Base-by-base conservation (phyloP, 2,797 vertebrate genomes). In the Notolabrus celidotus region DNA sequence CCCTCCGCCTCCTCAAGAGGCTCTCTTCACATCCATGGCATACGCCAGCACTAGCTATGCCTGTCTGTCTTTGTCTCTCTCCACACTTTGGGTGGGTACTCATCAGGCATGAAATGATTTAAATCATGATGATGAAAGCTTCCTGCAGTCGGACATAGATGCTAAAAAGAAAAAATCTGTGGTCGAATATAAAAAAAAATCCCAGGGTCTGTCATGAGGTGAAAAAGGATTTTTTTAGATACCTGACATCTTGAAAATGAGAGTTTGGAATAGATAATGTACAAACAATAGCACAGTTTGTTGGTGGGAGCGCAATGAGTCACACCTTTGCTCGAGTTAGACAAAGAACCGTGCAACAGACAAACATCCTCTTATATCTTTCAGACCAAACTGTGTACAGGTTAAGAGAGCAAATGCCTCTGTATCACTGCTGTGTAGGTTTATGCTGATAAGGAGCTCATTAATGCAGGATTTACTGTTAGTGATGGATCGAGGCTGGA, bases 11-110 rank as follows among this genome's bases (percentile, higher is more conserved):
- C 89, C 88, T 89, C 88, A 86, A 51, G 87, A 92, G 89, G 85
- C 87, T 89, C 90, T 89, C 86, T 91, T 90, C 83, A 84, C 87
- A 88, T 88, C 86, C 82, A 77, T 87, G 87, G 84, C 88, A 77
- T 86, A 89, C 68, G 78, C 84, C 88, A 82, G 84, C 86, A 77
- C 80, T 71, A 70, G 86, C 86, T 74, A 38, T 73, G 89, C 73
- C 69, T 86, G 89, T 83, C 82, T 89, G 71, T 86, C 79, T 89
- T 77, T 84, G 73, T 87, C 75, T 88, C 83, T 62, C 47, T 73
- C 51, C 65, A 64, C 71, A 79, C 82, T 88, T 79, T 74, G 49
- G 79, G 68, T 78, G 79, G 79, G 74, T 60, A 66, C 71, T 82
- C 60, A 67, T 85, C 72, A 77, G 77, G 57, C 72, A 74, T 74